Percentiles rank a stretch among this genome's conserved stretches.
phyloP scores from a whole-genome alignment of 1,140 invertebrate genomes.

The Homalodisca vitripennis region DNA sequence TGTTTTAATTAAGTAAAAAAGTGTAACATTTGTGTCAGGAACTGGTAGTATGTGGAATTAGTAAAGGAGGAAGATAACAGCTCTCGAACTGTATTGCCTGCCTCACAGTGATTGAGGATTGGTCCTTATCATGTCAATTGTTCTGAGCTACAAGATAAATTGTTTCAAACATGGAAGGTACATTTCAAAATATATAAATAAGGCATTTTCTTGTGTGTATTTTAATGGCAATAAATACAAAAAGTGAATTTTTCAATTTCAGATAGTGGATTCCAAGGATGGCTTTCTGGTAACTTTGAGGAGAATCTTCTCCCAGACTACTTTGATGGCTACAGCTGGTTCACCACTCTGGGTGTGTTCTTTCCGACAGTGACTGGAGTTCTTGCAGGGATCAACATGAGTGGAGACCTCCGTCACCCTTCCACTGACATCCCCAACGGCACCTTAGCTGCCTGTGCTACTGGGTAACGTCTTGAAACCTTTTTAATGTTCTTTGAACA shows the following conservation, averaged over 20 bases:
- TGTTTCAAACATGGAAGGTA: neutral
- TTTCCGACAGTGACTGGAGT: constrained; percentile 93
- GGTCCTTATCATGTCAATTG: too few relatives aligned
- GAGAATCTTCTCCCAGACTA: constrained; percentile 85
- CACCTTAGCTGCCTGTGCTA: constrained; percentile 85
- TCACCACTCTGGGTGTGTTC: constrained; percentile 92
- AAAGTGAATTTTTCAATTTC: constrained; percentile 42
- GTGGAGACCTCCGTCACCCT: constrained; percentile 89
- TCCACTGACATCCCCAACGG: constrained; percentile 92
- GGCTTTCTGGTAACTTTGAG: constrained; percentile 72
- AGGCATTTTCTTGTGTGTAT: too few relatives aligned
- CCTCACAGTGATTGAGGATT: too few relatives aligned
- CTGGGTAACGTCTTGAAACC: constrained; percentile 58
- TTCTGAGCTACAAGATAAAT: too few relatives aligned
- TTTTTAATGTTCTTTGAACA: neutral
- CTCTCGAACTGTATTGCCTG: too few relatives aligned
- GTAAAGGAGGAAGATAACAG: too few relatives aligned
- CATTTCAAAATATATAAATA: too few relatives aligned
- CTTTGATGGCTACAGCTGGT: constrained; percentile 78
- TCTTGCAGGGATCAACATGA: constrained; percentile 97
- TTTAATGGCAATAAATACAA: neutral
- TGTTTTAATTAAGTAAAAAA: too few relatives aligned
- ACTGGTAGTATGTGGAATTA: too few relatives aligned
- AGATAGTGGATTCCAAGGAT: constrained; percentile 84
- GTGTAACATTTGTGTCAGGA: too few relatives aligned